Base-by-base conservation (phyloP, 2,797 vertebrate species). In the Catharus ustulatus region DNA sequence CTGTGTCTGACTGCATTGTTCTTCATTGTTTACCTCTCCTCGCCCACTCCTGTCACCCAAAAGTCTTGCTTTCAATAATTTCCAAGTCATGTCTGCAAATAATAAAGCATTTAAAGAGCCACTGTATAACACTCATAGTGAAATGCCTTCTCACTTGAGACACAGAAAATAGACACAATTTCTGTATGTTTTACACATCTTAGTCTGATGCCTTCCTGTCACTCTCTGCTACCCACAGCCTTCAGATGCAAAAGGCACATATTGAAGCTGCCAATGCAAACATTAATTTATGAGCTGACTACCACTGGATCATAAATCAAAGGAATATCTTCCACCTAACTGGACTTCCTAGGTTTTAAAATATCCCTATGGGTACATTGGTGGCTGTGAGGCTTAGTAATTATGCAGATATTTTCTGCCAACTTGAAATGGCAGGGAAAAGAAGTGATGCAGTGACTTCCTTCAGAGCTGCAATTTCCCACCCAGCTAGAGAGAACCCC, bases 11-110 rank as follows among this genome's bases (percentile, higher is more conserved):
- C 90, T 75, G 75, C 62, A 69, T 85, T 81, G 58, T 85, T 95
- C 94, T 82, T 91, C 75, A 51, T 76, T 95, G 89, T 95, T 96
- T 96, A 93, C 89, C 81, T 93, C 90, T 88, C 85, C 66, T 89
- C 26, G 4, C 55, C 72, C 68, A 87, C 87, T 80, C 46, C 74
- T 84, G 68, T 94, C 92, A 86, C 62, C 77, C 66, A 67, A 48
- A 69, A 87, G 58, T 82, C 80, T 71, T 61, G 46, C 81, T 91
- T 93, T 92, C 55, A 49, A 62, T 90, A 63, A 52, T 69, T 66
- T 62, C 43, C 46, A 19, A 95, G 68, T 76, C 66, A 69, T 77
- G 81, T 58, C 93, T 95, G 59, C 82, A 94, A 96, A 89, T 91
- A 90, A 94, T 57, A 49, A 87, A 87, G 18, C 52, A 92, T 93